phyloP scores from a whole-genome alignment of 2,797 vertebrate species.

The Dendrocincla tyrannina region DNA sequence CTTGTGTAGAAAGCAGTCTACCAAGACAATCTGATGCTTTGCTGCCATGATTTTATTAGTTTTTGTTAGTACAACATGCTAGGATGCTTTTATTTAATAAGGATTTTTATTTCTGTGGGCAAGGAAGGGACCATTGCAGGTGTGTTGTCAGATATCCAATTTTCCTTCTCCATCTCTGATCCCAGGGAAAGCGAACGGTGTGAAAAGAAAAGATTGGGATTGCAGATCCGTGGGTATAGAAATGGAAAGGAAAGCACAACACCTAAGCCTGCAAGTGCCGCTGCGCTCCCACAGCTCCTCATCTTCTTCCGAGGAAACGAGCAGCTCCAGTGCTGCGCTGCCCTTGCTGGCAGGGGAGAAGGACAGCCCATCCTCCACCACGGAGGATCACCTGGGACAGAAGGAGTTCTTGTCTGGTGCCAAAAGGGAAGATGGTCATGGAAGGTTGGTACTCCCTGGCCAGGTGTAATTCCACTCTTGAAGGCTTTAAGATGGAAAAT shows the following conservation, averaged over 20 bases:
- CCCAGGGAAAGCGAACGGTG: constrained; percentile 80
- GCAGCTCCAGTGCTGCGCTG: constrained; percentile 90
- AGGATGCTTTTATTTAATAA: neutral
- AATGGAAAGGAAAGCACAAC: constrained; percentile 86
- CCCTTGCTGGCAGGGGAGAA: constrained; percentile 90
- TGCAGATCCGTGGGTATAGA: constrained; percentile 83
- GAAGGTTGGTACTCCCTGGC: constrained; percentile 80
- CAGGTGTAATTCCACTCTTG: neutral
- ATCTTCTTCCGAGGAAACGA: constrained; percentile 94
- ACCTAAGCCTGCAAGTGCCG: constrained; percentile 91
- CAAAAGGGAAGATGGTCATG: constrained; percentile 80
- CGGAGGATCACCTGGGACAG: constrained; percentile 80
- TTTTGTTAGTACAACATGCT: neutral
- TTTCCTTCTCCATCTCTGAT: neutral
- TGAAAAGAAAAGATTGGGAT: constrained; percentile 85
- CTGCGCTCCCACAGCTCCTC: constrained; percentile 92
- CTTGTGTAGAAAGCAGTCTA: neutral
- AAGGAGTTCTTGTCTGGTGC: constrained; percentile 68
- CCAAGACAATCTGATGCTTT: neutral
- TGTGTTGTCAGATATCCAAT: neutral
- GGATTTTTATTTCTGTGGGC: neutral
- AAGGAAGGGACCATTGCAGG: neutral
- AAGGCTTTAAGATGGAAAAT: neutral
- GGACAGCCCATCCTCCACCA: constrained; percentile 87
- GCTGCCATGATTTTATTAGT: neutral